Base-by-base conservation (phyloP, 2,888 invertebrate species). In the Pseudococcus longispinus region DNA sequence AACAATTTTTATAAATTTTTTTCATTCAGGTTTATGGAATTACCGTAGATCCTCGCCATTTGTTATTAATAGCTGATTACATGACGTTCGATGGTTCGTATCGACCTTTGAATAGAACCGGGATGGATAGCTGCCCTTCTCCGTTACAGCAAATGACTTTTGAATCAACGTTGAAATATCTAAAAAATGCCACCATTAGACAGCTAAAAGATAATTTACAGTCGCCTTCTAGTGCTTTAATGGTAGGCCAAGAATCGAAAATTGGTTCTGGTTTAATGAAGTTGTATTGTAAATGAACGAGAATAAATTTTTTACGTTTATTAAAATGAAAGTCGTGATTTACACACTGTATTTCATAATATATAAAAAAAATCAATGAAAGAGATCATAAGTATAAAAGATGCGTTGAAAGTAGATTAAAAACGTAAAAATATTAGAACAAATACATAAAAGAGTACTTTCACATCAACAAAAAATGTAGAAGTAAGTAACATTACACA, bases 111-210 rank as follows among this genome's bases (percentile, higher is more conserved):
- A 99, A 96, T 90, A 93, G 99, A 32, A 94, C 93, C 89, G 97
- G 98, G 11, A 97, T 99, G 94, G 95, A 95, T 89, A 93, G 94
- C 83, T 96, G 95, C n/a, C 93, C 97, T 0, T 99, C 99, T 0
- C 97, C 98, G 0, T 91, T 99, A 23, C 99, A 99, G 91, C 98
- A 98, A 91, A 99, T 99, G 96, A 97, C 97, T 0, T 99, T 98
- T 90, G 99, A 99, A 91, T 96, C 98, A 0, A 95, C 97, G 3
- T 92, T 97, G 88, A 93, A 93, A 89, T 98, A 98, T 90, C 91
- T 99, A 88, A 94, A 94, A 89, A 94, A 94, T 87, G 95, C 97
- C 0, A 88, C 89, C 74, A 88, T 94, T 90, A 90, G 92, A 93
- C 94, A 95, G 0, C 94, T 94, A 90, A 91, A 91, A 51, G 98